Evolutionary conservation across 2,113 vertebrate genomes (phyloP), one percentile per base, ranked within the genome.

Genomic region (Tor tambroides): DNA sequence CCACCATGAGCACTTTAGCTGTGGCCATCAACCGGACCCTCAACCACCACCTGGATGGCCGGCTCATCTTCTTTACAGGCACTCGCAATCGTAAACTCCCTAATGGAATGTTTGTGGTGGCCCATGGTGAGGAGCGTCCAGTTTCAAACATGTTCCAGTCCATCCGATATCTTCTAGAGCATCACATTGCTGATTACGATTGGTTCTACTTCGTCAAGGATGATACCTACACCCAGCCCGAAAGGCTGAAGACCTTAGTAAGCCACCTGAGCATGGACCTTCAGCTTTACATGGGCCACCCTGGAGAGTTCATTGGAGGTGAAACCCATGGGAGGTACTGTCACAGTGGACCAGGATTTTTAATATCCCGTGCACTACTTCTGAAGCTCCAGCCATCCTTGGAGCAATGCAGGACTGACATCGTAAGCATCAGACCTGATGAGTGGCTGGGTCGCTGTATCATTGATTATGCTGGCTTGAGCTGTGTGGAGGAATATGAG

Each of bases 361-460:
- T 99, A 41, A 91, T 99, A 23, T 99, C 98, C 0, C 96, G 97
- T 5, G 95, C 95, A 5, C 92, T 99, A 51, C 96, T 99, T 28
- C 93, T 97, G 80, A 95, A 95, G 65, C 92, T 99, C 59, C 96
- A 97, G 92, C 96, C 97, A 14, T 97, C 96, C 90, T 91, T 99
- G 95, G 98, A 99, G 92, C 96, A 93, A 87, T 99, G 98, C 80
- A 94, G 96, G 80, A 97, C 97, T 0, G 96, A 99, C 87, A 98
- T 99, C 75, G 93, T 99, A 81, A 99, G 98, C 0, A 94, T 96
- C 9, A 94, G 95, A 89, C 97, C 98, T 0, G 98, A 99, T 0
- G 98, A 99, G 91, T 99, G 98, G 98, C 95, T 99, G 51, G 98
- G 98, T 4, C 95, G 98, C 77, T 99, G 98, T 93, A 96, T 99